phyloP scores from a whole-genome alignment of 2,888 invertebrate genomes.

The Strigamia transsilvanica region DNA sequence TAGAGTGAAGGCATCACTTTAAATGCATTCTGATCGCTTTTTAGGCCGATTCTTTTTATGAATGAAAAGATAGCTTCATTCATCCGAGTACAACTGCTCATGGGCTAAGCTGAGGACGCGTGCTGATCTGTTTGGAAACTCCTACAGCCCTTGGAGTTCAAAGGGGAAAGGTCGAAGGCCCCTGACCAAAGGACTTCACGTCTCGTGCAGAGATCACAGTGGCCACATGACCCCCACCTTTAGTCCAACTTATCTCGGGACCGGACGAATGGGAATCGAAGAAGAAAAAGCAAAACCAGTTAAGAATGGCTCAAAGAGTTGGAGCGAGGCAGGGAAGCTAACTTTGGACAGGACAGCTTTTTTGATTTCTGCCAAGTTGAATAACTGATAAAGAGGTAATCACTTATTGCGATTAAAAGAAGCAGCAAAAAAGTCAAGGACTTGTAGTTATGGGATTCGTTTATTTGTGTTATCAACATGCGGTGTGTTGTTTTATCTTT shows the following conservation, averaged over 20 bases:
- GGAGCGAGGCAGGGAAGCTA: neutral
- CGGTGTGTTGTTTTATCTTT: neutral
- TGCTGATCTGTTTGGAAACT: constrained; percentile 42
- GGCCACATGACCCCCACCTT: constrained; percentile 39
- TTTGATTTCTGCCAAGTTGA: neutral
- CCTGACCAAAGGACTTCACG: constrained; percentile 31
- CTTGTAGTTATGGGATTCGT: too few relatives aligned
- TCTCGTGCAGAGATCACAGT: constrained; percentile 45
- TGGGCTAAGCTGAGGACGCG: constrained; percentile 39
- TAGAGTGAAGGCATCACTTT: neutral
- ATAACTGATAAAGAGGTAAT: neutral
- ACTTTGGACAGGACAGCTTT: neutral
- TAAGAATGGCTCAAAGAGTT: constrained; percentile 24
- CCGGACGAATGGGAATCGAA: neutral
- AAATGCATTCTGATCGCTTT: neutral
- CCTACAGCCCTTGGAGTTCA: constrained; percentile 31
- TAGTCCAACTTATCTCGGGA: constrained; percentile 16
- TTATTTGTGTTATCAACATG: neutral
- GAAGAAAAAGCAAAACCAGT: neutral
- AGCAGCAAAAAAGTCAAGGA: too few relatives aligned
- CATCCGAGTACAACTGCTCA: constrained; percentile 12
- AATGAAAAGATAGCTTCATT: constrained; percentile 33
- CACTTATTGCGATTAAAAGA: neutral
- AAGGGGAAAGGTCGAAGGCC: constrained; percentile 44
- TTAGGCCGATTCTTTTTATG: neutral